Base-by-base conservation (phyloP, 2,888 invertebrate species). In the Acrobasis repandana region DNA sequence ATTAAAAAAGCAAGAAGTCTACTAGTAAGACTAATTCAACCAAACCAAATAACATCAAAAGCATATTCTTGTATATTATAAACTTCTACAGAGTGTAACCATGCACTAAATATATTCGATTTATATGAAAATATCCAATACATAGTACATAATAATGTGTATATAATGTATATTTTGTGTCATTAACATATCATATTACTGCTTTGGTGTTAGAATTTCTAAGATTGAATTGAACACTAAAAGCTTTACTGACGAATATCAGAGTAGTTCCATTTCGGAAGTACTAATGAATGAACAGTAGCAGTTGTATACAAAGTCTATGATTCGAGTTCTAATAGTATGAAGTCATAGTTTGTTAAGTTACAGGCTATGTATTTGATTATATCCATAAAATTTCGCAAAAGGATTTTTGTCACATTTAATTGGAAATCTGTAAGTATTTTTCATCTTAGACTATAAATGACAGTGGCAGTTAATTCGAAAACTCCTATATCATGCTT, bases 1-100 rank as follows among this genome's bases (percentile, higher is more conserved):
- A 28, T 66, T 70, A 73, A 73, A 65, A 78, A 80, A 83, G 84
- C 83, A 82, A 78, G 74, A 72, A 77, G 71, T 77, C 67, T 69
- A 76, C 76, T 79, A 76, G 67, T 73, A 68, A 66, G 70, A 73
- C 76, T 76, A 79, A 75, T 72, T 67, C 73, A 80, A 80, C 73
- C 70, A 74, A 76, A 75, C 63, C 70, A 67, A 72, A 80, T 68
- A 79, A 84, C 85, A 84, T 81, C 79, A 71, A 87, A 86, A 85
- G 86, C 86, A 78, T 80, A 74, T 63, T 68, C 58, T 71, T 66
- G 65, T 70, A 75, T 70, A 70, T 71, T 67, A 72, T 67, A 74
- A 74, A 69, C 61, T 65, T 63, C 77, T 81, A 77, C 74, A 66
- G 65, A 67, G 71, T 75, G 71, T 75, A 73, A 77, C 71, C 75